A percentile compares a stretch with the other conserved stretches of the same genome.
phyloP scores from a whole-genome alignment of 2,888 invertebrate genomes.

The Alsophila aescularia region DNA sequence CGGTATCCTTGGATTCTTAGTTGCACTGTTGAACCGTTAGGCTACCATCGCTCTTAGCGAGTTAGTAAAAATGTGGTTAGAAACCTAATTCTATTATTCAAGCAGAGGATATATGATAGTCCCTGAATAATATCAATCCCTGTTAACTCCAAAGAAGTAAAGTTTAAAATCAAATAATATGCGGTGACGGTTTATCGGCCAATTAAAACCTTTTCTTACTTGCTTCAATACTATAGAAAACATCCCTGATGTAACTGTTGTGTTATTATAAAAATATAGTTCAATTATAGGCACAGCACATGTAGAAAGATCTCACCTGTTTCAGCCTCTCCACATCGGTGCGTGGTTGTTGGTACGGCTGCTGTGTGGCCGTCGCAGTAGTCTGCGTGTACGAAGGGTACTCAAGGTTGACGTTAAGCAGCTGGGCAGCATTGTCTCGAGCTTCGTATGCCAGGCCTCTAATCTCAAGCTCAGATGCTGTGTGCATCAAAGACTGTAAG shows the following conservation, averaged over 20 bases:
- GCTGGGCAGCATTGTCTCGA: conserved; percentile 82
- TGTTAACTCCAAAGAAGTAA: no score
- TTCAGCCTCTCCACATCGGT: conserved; percentile 79
- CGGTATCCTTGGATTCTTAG: no score
- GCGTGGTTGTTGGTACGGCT: conserved; percentile 55
- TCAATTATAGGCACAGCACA: not conserved
- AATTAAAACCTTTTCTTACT: no score
- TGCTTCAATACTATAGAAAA: no score
- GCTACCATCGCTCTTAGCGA: no score
- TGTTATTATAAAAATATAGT: not conserved
- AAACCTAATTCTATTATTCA: no score
- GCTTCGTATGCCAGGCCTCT: conserved; percentile 86
- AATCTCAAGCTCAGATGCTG: conserved; percentile 88
- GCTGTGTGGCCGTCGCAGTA: conserved; percentile 52
- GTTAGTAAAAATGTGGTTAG: no score
- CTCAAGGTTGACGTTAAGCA: conserved; percentile 81
- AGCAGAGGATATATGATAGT: no score
- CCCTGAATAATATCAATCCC: no score
- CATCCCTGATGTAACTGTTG: not conserved
- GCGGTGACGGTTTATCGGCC: no score
- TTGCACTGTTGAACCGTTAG: no score
- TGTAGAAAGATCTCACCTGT: conserved; percentile 60
- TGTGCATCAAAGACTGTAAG: conserved; percentile 86
- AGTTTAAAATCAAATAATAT: no score
- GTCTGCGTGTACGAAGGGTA: conserved; percentile 73